These are phyloP conservation scores for Aspiorhynchus laticeps DNA, from an alignment of 2,113 vertebrate genomes.

Conservation along the genomic window DNA sequence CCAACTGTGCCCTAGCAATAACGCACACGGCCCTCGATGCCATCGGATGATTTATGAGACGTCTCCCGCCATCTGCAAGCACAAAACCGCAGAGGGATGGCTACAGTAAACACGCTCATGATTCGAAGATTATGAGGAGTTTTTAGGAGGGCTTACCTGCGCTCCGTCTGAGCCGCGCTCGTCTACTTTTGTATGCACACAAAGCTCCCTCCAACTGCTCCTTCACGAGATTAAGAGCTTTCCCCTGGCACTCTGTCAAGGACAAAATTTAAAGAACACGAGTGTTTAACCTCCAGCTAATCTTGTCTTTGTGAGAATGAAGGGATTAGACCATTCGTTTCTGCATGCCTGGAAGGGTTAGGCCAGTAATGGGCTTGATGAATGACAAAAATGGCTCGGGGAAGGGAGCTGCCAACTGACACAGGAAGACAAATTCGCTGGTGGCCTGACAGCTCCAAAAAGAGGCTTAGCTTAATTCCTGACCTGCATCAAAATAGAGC, in stretches of 20 bases:
- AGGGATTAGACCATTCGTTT: slow-evolving; percentile 66
- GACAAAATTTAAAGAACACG: slow-evolving; percentile 74
- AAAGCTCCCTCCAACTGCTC: slow-evolving; percentile 67
- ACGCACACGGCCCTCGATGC: slow-evolving; percentile 10
- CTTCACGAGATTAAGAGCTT: slow-evolving; percentile 77
- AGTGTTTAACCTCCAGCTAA: slow-evolving; percentile 75
- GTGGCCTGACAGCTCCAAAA: slow-evolving; percentile 56
- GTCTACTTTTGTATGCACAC: slow-evolving; percentile 59
- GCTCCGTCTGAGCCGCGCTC: slow-evolving; percentile 48
- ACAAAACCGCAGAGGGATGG: slow-evolving; percentile 21
- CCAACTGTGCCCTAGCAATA: slow-evolving; percentile 41
- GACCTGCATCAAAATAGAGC: slow-evolving; percentile 55
- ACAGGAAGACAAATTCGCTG: slow-evolving; percentile 45
- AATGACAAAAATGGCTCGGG: slow-evolving; percentile 51
- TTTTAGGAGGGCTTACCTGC: slow-evolving; percentile 48
- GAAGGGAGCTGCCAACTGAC: slow-evolving; percentile 57
- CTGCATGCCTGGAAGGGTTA: slow-evolving; percentile 57
- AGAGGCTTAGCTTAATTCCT: slow-evolving; percentile 55
- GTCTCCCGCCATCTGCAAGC: slow-evolving; percentile 14
- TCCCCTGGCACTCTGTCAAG: slow-evolving; percentile 72
- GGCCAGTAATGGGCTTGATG: slow-evolving; percentile 56
- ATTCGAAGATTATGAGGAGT: slow-evolving; percentile 52
- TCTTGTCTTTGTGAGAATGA: slow-evolving; percentile 73
- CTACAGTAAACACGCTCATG: slow-evolving; percentile 52
- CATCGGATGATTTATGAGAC: slow-evolving; percentile 46